These are phyloP conservation scores for Drosophila nr. fundita DNA, from an alignment of 2,888 invertebrate genomes.

Conservation along the genomic window DNA sequence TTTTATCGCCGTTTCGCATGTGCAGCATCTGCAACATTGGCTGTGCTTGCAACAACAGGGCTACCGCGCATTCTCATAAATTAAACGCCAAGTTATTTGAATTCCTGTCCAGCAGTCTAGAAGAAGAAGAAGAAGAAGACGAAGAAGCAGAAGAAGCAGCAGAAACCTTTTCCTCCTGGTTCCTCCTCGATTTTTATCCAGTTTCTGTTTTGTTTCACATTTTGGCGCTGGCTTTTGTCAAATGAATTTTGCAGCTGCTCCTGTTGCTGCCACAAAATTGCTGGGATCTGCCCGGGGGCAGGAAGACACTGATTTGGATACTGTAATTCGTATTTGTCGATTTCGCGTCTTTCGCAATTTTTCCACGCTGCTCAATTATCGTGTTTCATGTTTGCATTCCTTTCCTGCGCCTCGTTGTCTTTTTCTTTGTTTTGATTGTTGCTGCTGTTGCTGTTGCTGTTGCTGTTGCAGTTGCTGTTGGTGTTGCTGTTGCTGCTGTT, in stretches of 20 bases:
- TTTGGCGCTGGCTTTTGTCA: constrained; percentile 71
- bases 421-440: constrained; percentile 23
- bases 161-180: neutral
- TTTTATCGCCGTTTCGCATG: constrained; percentile 68
- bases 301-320: constrained; percentile 80
- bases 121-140: neutral
- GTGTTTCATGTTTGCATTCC: constrained; percentile 77
- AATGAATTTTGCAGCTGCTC: constrained; percentile 82
- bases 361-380: constrained; percentile 81
- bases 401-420: constrained; percentile 35
- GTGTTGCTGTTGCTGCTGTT: constrained; percentile 7
- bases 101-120: constrained; percentile 61
- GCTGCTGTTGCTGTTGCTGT: constrained; percentile 1
- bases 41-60: constrained; percentile 23
- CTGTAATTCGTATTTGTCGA: constrained; percentile 82
- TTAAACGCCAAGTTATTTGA: constrained; percentile 83
- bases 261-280: constrained; percentile 61
- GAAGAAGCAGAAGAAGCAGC: neutral
- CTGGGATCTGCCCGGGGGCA: constrained; percentile 50
- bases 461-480: constrained; percentile 11
- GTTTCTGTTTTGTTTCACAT: constrained; percentile 50
- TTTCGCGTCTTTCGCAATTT: constrained; percentile 80
- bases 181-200: neutral
- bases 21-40: constrained; percentile 45
- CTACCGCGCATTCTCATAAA: constrained; percentile 82